Conservation (phyloP, 30 jellyfish, hydroid and myxozoan species). For the Aurelia aurita complex sp. Pacific region DNA sequence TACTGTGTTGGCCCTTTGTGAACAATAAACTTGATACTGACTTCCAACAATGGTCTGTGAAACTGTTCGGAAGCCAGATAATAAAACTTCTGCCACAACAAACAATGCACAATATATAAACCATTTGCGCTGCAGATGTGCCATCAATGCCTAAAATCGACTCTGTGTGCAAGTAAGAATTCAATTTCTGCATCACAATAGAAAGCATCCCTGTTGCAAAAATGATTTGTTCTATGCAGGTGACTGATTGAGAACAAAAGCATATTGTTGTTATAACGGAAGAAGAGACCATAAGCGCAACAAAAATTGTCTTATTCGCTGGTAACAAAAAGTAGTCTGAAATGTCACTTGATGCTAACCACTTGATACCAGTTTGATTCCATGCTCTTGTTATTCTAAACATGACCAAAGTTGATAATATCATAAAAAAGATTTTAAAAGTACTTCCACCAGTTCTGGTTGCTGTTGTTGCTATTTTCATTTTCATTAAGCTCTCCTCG, state of each 20-base stretch:
- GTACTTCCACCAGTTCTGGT: neutral
- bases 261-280: neutral
- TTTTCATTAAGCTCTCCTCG: neutral
- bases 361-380: slow-evolving; percentile 92
- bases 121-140: neutral
- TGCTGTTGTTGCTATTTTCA: neutral
- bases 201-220: neutral
- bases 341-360: slow-evolving; percentile 55
- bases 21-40: too few relatives aligned
- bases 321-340: slow-evolving; percentile 16
- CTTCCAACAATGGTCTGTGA: too few relatives aligned
- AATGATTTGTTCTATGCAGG: neutral
- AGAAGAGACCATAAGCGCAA: neutral
- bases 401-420: neutral
- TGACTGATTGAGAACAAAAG: neutral
- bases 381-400: slow-evolving; percentile 57
- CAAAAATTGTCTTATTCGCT: neutral
- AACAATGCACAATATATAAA: neutral
- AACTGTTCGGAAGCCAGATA: neutral
- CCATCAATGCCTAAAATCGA: neutral
- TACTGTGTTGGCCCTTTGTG: too few relatives aligned
- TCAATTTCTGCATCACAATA: neutral
- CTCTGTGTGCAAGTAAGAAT: too few relatives aligned
- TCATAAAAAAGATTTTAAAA: neutral
- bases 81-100: neutral